These are phyloP conservation scores for Mayetiola destructor DNA, from an alignment of 2,888 invertebrate genomes.

Conservation along the genomic window DNA sequence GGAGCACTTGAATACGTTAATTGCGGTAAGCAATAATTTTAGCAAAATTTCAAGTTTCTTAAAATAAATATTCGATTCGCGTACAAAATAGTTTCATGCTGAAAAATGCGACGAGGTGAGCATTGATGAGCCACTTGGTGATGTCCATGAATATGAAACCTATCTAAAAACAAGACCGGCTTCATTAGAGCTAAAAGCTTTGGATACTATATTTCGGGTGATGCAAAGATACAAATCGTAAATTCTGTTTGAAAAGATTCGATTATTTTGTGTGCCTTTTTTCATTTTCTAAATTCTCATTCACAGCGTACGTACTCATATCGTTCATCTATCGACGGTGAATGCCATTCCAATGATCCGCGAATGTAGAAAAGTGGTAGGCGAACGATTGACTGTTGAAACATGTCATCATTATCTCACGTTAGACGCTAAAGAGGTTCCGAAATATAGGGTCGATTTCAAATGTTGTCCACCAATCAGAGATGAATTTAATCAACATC, in stretches of 20 bases:
- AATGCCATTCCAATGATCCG: constrained; percentile 43
- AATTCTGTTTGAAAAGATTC: constrained; percentile 22
- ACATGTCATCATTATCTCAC: constrained; percentile 60
- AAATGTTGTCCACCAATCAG: constrained; percentile 62
- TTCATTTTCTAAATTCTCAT: background rate
- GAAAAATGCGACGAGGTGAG: constrained; percentile 34
- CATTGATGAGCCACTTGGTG: background rate
- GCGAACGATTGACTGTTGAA: constrained; percentile 48
- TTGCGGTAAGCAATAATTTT: constrained; percentile 43
- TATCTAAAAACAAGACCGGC: constrained; percentile 49
- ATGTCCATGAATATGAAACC: constrained; percentile 39
- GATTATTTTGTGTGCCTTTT: background rate
- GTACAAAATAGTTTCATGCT: constrained; percentile 51
- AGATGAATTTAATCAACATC: constrained; percentile 43
- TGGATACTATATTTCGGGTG: constrained; percentile 43
- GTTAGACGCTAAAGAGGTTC: constrained; percentile 47
- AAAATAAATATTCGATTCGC: background rate
- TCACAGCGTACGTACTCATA: constrained; percentile 47
- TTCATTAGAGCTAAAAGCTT: constrained; percentile 51
- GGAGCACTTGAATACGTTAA: constrained; percentile 42
- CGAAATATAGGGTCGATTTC: constrained; percentile 47
- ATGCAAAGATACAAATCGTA: constrained; percentile 42
- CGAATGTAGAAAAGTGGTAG: constrained; percentile 33
- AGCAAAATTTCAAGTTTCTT: background rate
- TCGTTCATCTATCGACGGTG: constrained; percentile 52